Conservation (phyloP, 1,140 invertebrate species). For the Catajapyx aquilonaris region DNA sequence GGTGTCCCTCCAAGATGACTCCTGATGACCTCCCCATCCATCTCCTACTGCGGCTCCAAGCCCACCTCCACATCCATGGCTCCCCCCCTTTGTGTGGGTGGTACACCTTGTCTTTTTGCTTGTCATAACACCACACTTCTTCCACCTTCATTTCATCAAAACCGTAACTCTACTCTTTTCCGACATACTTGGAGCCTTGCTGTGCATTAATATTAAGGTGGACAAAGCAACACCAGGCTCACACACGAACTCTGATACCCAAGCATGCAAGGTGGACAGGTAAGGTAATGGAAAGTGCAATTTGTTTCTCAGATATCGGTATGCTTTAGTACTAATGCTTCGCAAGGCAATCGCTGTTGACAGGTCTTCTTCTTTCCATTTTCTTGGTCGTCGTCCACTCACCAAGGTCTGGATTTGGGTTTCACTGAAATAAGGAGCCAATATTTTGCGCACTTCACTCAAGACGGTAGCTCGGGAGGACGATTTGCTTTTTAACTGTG, state of each 20-base stretch:
- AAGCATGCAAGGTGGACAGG: not conserved
- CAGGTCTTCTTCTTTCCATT: not conserved
- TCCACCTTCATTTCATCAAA: conserved; percentile 1
- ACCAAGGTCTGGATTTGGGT: not conserved
- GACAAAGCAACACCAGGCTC: not conserved
- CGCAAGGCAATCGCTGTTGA: not conserved
- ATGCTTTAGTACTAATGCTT: not conserved
- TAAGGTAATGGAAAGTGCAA: not conserved
- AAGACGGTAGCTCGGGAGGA: too few relatives aligned
- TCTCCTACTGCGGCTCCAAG: too few relatives aligned
- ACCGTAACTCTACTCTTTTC: not conserved
- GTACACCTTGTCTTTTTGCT: not conserved
- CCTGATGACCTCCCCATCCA: too few relatives aligned
- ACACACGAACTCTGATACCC: not conserved
- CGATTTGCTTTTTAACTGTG: too few relatives aligned
- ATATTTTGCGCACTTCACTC: not conserved
- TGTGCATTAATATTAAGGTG: not conserved
- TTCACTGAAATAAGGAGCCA: not conserved
- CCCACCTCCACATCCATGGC: too few relatives aligned
- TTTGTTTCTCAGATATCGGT: not conserved
- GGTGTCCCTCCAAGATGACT: too few relatives aligned
- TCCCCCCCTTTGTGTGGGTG: not conserved
- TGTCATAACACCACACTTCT: not conserved
- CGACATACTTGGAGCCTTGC: not conserved
- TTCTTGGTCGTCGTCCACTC: not conserved